phyloP scores from a whole-genome alignment of 1,140 invertebrate species.

The Drosophila teissieri region DNA sequence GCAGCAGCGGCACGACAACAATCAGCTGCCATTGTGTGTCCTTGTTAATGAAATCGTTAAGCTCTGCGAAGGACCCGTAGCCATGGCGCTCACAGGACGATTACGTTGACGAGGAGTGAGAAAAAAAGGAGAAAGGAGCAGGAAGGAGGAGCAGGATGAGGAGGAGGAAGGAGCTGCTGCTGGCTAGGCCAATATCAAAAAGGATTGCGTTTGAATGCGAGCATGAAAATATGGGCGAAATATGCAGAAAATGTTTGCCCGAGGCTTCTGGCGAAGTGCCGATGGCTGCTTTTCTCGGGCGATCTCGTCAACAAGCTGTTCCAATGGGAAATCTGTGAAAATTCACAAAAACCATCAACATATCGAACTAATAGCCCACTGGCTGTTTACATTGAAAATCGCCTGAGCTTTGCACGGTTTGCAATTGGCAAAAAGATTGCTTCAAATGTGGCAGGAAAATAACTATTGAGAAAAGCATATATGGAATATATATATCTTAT shows the following conservation, averaged over 20 bases:
- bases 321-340: not conserved
- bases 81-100: constrained; percentile 17
- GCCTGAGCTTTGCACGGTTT: too few species aligned
- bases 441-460: not conserved
- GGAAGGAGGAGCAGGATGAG: too few species aligned
- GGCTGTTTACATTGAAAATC: not conserved
- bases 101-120: constrained; percentile 13
- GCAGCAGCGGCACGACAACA: constrained; percentile 26
- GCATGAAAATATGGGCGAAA: constrained; percentile 32
- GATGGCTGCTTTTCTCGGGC: not conserved
- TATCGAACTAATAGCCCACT: not conserved
- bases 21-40: constrained; percentile 44
- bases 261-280: constrained; percentile 25
- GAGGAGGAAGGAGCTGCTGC: constrained; percentile 1
- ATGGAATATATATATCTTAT: too few species aligned
- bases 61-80: constrained; percentile 12
- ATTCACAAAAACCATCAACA: not conserved
- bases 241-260: constrained; percentile 36
- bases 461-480: too few species aligned
- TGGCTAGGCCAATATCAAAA: constrained; percentile 42
- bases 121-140: not conserved
- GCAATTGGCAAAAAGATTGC: too few species aligned
- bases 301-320: not conserved
- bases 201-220: constrained; percentile 44
- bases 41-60: constrained; percentile 50